phyloP scores from a whole-genome alignment of 2,888 invertebrate species.

The Tromatobia lineatoria region DNA sequence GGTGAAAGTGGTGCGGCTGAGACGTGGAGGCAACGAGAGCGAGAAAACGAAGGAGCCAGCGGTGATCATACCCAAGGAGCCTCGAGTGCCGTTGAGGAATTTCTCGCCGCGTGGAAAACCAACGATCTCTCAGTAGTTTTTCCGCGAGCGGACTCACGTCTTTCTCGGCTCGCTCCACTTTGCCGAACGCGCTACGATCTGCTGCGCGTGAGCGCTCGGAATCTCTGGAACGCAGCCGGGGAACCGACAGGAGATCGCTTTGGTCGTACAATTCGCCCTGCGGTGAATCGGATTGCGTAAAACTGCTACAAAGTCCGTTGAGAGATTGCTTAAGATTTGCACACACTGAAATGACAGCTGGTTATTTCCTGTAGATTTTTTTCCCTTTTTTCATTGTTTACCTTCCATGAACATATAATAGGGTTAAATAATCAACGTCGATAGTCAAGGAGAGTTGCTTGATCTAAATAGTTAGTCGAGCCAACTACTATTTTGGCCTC shows the following conservation, averaged over 20 bases:
- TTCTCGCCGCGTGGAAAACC: constrained; percentile 63
- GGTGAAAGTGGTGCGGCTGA: constrained; percentile 70
- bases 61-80: not conserved
- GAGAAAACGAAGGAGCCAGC: constrained; percentile 29
- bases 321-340: constrained; percentile 16
- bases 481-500: no score
- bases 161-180: constrained; percentile 54
- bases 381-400: not conserved
- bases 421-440: no score
- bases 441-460: no score
- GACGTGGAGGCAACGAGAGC: constrained; percentile 43
- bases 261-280: constrained; percentile 6
- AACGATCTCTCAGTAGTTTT: constrained; percentile 55
- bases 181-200: constrained; percentile 13
- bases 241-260: not conserved
- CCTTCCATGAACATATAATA: not conserved
- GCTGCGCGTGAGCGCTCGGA: constrained; percentile 28
- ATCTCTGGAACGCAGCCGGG: constrained; percentile 53
- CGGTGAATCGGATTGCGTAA: constrained; percentile 43
- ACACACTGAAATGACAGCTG: not conserved
- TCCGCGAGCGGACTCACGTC: constrained; percentile 42
- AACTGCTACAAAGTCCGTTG: constrained; percentile 15
- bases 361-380: not conserved
- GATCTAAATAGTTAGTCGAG: no score
- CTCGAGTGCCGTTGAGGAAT: constrained; percentile 58